phyloP scores from a whole-genome alignment of 2,113 vertebrate species.

The Saguinus midas region DNA sequence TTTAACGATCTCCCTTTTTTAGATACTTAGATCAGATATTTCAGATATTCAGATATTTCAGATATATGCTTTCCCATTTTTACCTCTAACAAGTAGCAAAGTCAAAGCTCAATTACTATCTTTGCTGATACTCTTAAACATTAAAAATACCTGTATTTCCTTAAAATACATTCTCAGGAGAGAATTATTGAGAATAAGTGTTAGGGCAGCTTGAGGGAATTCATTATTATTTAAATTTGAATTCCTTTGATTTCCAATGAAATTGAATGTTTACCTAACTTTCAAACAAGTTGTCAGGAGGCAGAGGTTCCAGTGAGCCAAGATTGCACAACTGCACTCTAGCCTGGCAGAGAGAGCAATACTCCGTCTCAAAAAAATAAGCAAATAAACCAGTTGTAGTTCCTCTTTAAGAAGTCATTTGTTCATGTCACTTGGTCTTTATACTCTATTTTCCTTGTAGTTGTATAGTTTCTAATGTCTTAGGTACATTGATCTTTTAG shows the following conservation, averaged over 20 bases:
- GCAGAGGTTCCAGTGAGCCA: too few species aligned
- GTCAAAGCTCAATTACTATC: not conserved
- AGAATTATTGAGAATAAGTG: not conserved
- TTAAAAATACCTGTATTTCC: not conserved
- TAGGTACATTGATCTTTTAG: not conserved
- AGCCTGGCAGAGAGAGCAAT: too few species aligned
- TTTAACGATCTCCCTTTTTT: not conserved
- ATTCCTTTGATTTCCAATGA: slow-evolving; percentile 18
- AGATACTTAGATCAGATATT: not conserved
- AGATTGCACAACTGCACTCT: too few species aligned
- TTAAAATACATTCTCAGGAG: not conserved
- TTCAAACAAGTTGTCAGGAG: not conserved
- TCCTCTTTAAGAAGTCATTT: not conserved
- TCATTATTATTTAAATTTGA: not conserved
- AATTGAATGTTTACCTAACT: not conserved
- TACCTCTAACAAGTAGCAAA: not conserved
- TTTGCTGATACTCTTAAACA: not conserved
- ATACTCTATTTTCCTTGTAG: not conserved
- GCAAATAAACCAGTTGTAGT: too few species aligned
- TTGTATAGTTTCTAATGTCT: not conserved
- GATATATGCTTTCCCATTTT: not conserved
- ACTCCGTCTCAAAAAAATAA: too few species aligned
- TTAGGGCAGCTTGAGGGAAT: not conserved
- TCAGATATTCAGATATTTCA: too few species aligned
- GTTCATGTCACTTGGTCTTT: not conserved